Base-by-base conservation (phyloP, 2,113 vertebrate genomes). In the Puma concolor region DNA sequence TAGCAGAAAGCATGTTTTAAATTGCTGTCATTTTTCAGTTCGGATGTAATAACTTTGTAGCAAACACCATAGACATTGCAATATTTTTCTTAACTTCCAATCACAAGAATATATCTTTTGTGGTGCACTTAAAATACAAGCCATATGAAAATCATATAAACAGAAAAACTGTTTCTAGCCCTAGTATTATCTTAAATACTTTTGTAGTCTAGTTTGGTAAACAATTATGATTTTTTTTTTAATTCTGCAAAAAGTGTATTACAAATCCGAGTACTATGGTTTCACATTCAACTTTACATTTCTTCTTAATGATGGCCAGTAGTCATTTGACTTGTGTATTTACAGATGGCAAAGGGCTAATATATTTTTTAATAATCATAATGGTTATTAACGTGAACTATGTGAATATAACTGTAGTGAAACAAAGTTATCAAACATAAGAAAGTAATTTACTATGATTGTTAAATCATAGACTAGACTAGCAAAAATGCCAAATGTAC, bases 21-120 rank as follows among this genome's bases (percentile, higher is more conserved):
- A 95, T 96, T 77, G 52, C 29, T 92, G 57, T 82, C 67, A 93
- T 95, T 97, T 97, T 97, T 96, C 84, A 92, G n/a, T 80, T 91
- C 77, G 81, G 94, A 48, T 87, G 57, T 41, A 97, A 92, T 84
- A 96, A 85, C 60, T 96, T 93, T 88, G 50, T 57, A 85, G 52
- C 8, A 96, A 92, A 38, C 31, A 74, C 16, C 84, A 54, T 36
- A n/a, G 9, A n/a, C n/a, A n/a, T n/a, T n/a, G n/a, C n/a, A n/a
- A n/a, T n/a, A n/a, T n/a, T n/a, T n/a, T n/a, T n/a, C n/a, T n/a
- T n/a, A n/a, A n/a, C n/a, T n/a, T n/a, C n/a, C n/a, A n/a, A n/a
- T n/a, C n/a, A n/a, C 29, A 44, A 10, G 23, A 84, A 67, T 94
- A 60, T 16, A 92, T 57, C 3, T 57, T 71, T 71, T 29, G 23